These are phyloP conservation scores for Coturnix japonica DNA, from an alignment of 2,113 vertebrate genomes.

Conservation along the genomic window DNA sequence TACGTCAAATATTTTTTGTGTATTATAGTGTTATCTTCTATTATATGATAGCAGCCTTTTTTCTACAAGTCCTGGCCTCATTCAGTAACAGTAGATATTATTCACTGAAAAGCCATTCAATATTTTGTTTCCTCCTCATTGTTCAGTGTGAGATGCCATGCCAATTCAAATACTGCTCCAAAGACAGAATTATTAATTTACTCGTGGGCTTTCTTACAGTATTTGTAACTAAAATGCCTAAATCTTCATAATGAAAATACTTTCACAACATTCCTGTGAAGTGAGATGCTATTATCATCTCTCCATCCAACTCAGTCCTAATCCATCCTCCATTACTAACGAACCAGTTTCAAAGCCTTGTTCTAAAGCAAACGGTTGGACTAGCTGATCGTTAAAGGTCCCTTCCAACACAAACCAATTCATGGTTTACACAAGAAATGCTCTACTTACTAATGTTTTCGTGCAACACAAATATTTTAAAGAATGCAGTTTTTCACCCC, in stretches of 20 bases:
- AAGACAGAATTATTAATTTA: constrained; percentile 1
- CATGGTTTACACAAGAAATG: neutral
- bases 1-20: neutral
- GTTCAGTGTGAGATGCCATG: neutral
- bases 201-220: neutral
- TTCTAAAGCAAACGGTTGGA: neutral
- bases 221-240: neutral
- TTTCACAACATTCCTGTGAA: neutral
- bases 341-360: neutral
- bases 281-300: neutral
- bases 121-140: neutral
- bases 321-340: neutral
- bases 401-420: neutral
- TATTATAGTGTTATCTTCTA: neutral
- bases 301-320: neutral
- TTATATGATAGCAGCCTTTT: fast-evolving
- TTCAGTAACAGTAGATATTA: neutral
- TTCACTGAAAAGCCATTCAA: neutral
- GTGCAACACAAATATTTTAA: neutral
- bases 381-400: neutral
- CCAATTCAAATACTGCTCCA: neutral
- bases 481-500: neutral
- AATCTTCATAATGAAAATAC: neutral
- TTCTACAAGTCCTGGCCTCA: neutral
- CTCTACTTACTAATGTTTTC: neutral